Evolutionary conservation across 2,888 invertebrate species (phyloP), one percentile per base, ranked within the genome.

Genomic region (Eustalomyia histrio): DNA sequence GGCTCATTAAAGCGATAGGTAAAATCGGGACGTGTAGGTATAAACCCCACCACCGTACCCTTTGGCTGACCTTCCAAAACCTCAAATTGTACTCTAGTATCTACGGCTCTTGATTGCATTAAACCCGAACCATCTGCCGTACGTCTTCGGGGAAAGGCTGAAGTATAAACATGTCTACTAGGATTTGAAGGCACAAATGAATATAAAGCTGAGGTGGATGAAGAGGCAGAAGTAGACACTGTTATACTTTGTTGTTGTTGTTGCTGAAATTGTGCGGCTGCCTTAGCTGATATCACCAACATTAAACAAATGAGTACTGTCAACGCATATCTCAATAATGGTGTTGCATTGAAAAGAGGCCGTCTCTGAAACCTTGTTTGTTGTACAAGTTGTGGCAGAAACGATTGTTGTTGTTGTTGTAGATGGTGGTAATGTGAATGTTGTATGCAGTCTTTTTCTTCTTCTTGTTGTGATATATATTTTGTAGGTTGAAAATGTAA

Each of bases 1-100:
- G 96, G 95, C 89, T 98, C 97, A 92, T 97, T 97, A 90, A 99
- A 97, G 82, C 97, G 93, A 89, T 98, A 99, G 0, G 96, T 96
- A 90, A 97, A 97, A 80, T 95, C 96, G 5, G 95, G 93, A 89
- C 96, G 95, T 8, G 94, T 95, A 35, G 97, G 97, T 85, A 99
- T 97, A 86, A 92, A 93, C 14, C 98, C 99, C 29, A 98, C 97
- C 58, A 94, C 89, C 0, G 96, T 96, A 57, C 96, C 97, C 76
- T 94, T 93, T 9, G 96, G 95, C 88, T 95, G 95, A 81, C 96
- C 96, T 91, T 99, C 99, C 76, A 93, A 92, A 83, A 98, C 94
- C 87, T 96, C 95, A 86, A 98, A 94, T 86, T 96, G 95, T 61
- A 97, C 95, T 85, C 96, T 92, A 52, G 96, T 96, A 90, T 97